Conservation (phyloP, 2,888 invertebrate genomes). For the Aplocera efformata region DNA sequence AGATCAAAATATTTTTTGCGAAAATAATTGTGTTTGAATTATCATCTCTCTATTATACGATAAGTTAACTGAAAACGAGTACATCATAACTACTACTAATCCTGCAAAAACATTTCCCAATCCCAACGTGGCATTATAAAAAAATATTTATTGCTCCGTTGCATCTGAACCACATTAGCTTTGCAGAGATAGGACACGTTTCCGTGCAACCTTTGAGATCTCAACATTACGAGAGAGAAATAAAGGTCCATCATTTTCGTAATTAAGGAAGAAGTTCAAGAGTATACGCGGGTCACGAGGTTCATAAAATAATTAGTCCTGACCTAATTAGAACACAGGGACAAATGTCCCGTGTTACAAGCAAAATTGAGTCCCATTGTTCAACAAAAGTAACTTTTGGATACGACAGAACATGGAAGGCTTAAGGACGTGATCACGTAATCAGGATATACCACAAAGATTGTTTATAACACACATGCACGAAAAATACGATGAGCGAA, state of each 20-base stretch:
- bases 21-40: no score
- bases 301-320: constrained; percentile 23
- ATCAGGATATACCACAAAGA: constrained; percentile 11
- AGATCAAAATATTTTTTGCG: no score
- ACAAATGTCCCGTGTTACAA: constrained; percentile 19
- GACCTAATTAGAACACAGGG: constrained; percentile 25
- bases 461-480: constrained; percentile 8
- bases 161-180: no score
- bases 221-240: constrained; percentile 9
- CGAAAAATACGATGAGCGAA: constrained; percentile 4
- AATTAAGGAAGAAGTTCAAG: constrained; percentile 14
- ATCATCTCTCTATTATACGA: no score
- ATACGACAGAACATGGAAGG: constrained; percentile 14
- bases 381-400: constrained; percentile 18
- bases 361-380: constrained; percentile 19
- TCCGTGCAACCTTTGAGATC: background rate
- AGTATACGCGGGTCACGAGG: constrained; percentile 11
- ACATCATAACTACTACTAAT: no score
- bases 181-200: no score
- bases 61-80: no score
- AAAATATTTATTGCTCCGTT: no score
- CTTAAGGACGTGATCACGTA: constrained; percentile 14
- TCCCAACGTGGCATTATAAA: no score
- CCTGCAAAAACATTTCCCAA: no score
- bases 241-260: constrained; percentile 14